Conservation (phyloP, 2,797 vertebrate genomes). For the Malurus leucopterus region DNA sequence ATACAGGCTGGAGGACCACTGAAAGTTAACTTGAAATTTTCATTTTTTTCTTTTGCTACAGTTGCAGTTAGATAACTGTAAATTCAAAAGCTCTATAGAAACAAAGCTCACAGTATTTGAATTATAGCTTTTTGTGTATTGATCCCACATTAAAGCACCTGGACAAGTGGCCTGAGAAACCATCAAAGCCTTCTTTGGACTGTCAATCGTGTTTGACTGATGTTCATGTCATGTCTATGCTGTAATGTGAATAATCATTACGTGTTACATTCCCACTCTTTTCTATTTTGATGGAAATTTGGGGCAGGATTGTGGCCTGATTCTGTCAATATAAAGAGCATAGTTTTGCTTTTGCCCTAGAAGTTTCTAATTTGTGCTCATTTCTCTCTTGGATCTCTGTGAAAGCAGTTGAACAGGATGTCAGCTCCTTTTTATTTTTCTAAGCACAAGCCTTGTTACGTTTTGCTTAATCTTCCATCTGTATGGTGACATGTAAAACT, state of each 20-base stretch:
- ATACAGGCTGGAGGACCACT: neutral
- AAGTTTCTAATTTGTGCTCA: slow-evolving; percentile 14
- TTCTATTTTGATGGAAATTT: slow-evolving; percentile 4
- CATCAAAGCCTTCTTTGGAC: neutral
- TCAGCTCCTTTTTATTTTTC: slow-evolving; percentile 39
- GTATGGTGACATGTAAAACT: slow-evolving; percentile 6
- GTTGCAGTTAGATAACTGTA: neutral
- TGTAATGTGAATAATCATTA: neutral
- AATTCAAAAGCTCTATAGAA: neutral
- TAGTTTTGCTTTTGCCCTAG: slow-evolving; percentile 12
- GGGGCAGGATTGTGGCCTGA: neutral
- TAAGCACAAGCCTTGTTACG: neutral
- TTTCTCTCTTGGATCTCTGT: neutral
- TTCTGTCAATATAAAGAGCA: slow-evolving; percentile 22
- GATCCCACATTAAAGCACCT: neutral
- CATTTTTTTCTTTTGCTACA: neutral
- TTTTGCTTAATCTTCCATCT: slow-evolving; percentile 31
- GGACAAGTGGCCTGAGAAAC: neutral
- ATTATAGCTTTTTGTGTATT: neutral
- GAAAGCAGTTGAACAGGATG: slow-evolving; percentile 19
- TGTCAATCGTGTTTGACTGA: neutral
- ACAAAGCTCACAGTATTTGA: neutral
- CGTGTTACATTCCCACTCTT: neutral
- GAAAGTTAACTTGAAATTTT: neutral
- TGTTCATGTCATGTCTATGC: neutral